phyloP scores from a whole-genome alignment of 2,113 vertebrate species.

The Phodopus roborovskii region DNA sequence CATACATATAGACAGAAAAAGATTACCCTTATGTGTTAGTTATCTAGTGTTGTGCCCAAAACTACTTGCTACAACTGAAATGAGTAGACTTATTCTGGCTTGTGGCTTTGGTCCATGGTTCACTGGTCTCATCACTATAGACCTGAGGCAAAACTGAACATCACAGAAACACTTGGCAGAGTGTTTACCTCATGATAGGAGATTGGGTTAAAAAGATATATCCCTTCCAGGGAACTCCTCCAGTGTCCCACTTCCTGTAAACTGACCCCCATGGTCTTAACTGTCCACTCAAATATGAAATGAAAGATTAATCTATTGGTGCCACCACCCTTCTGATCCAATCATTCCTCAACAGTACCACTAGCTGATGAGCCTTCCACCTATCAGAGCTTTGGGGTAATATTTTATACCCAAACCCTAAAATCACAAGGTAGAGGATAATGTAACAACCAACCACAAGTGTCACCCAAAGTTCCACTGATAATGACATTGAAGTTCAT shows the following conservation, averaged over 20 bases:
- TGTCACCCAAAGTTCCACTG: background rate
- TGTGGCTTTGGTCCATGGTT: background rate
- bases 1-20: background rate
- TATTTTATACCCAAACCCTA: background rate
- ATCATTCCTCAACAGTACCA: background rate
- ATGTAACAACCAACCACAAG: background rate
- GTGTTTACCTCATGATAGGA: background rate
- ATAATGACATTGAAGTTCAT: background rate
- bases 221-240: background rate
- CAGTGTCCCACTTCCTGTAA: background rate
- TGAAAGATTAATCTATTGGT: background rate
- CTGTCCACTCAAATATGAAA: background rate
- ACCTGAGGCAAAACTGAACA: background rate
- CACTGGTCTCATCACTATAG: background rate
- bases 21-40: background rate
- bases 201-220: background rate
- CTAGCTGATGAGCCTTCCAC: background rate
- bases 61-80: background rate
- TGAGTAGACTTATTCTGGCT: background rate
- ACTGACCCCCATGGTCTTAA: background rate
- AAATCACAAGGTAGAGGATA: background rate
- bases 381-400: background rate
- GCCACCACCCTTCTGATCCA: background rate
- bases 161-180: background rate
- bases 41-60: background rate